Evolutionary conservation across 1,140 invertebrate genomes (phyloP).

Genomic region (Hirudo medicinalis): DNA sequence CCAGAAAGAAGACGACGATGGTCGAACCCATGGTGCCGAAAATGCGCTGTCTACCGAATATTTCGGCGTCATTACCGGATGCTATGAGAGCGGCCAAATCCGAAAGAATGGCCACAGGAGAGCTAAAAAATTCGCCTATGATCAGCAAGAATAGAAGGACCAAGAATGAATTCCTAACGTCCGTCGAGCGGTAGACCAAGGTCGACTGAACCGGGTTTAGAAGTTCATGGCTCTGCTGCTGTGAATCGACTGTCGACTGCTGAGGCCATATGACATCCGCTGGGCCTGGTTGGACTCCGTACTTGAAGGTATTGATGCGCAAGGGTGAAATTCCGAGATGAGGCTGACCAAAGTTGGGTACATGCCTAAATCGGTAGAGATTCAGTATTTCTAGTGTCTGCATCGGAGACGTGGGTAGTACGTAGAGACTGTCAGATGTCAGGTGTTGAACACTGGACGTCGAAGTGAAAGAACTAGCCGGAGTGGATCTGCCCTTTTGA

Average conservation of each 20-base stretch:
- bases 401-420: no score
- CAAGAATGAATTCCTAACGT: constrained; percentile 89
- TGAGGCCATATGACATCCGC: background rate
- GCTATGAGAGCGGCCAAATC: background rate
- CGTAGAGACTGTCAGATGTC: no score
- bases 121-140: constrained; percentile 85
- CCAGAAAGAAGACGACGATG: constrained; percentile 88
- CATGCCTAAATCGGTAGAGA: background rate
- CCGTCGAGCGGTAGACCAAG: constrained; percentile 67
- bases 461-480: no score
- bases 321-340: background rate
- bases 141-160: constrained; percentile 67
- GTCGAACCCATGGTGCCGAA: constrained; percentile 91
- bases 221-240: background rate
- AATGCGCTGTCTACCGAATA: constrained; percentile 65
- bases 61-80: constrained; percentile 32
- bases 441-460: no score
- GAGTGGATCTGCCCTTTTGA: no score
- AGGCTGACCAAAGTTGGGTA: background rate
- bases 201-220: constrained; percentile 42
- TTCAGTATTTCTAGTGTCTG: background rate
- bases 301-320: background rate
- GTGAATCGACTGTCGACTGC: background rate
- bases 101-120: constrained; percentile 80
- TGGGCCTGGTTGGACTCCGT: background rate